phyloP scores from a whole-genome alignment of 1,140 invertebrate genomes.

The Episyrphus balteatus region DNA sequence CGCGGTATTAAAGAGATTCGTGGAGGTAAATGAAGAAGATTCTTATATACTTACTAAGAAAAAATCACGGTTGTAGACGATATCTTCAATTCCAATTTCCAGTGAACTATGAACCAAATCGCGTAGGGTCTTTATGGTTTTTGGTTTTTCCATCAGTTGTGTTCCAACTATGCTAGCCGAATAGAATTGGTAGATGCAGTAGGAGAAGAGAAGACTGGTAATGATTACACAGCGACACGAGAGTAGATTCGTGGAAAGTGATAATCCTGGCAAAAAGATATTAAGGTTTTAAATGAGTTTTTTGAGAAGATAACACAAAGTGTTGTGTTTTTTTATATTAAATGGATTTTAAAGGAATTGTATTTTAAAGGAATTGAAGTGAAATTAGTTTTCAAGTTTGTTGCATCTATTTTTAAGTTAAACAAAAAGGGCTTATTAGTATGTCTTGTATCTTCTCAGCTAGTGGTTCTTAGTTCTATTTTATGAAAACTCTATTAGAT shows the following conservation, averaged over 20 bases:
- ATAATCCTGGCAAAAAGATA: slow-evolving; percentile 33
- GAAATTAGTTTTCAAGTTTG: no score
- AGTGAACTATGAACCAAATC: slow-evolving; percentile 51
- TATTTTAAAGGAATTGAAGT: no score
- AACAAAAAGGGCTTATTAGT: no score
- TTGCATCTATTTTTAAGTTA: no score
- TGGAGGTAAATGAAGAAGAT: background rate
- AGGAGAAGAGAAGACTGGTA: slow-evolving; percentile 49
- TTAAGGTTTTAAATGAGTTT: no score
- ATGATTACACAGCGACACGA: slow-evolving; percentile 50
- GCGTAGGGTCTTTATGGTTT: slow-evolving; percentile 47
- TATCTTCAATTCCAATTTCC: slow-evolving; percentile 48
- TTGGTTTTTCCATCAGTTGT: slow-evolving; percentile 50
- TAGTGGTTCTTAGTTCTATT: no score
- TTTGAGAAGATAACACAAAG: no score
- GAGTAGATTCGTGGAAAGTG: slow-evolving; percentile 37
- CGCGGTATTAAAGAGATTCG: background rate
- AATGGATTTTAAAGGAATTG: no score
- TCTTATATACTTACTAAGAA: slow-evolving; percentile 41
- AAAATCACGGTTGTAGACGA: slow-evolving; percentile 48
- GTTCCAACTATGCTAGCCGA: slow-evolving; percentile 61
- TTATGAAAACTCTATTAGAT: no score
- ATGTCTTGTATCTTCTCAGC: no score
- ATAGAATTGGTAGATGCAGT: slow-evolving; percentile 58
- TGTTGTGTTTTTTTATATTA: no score